Base-by-base conservation (phyloP, 1,140 invertebrate species). In the Trachymyrmex septentrionalis region DNA sequence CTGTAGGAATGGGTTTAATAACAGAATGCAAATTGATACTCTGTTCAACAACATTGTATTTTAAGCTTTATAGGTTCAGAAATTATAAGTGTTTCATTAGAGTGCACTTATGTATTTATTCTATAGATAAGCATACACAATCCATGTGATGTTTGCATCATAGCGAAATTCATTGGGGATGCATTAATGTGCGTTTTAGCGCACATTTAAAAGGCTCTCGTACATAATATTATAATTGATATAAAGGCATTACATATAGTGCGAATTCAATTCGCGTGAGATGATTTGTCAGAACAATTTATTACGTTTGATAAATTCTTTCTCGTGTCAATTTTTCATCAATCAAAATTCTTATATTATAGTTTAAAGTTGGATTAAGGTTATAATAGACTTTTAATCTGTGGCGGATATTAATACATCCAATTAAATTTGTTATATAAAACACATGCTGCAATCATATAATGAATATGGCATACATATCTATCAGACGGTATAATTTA, bases 11-110 rank as follows among this genome's bases (percentile, higher is more conserved):
- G 66, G 87, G 89, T 86, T 87, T 85, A 87, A 89, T 89, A 89
- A 91, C 69, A 72, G 84, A 34, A 91, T 30, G 82, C 67, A 66
- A 67, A 21, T 21, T 75, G 19, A 77, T 86, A 55, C 82, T 91
- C 71, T 76, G 85, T 89, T 90, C 88, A 91, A 91, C 87, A 88
- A 88, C 85, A 87, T 85, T 91, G 89, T 91, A 91, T 91, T 91
- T 91, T 80, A 86, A 90, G 85, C 63, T 61, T 85, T 86, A 87
- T 87, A 89, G 89, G 16, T 85, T 90, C 64, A 87, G 67, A 91
- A 91, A 90, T 87, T 81, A 91, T 86, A 86, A 89, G 78, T 90
- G 61, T 91, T 88, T 59, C n/a, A 72, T 91, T 78, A 75, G 85
- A 77, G 89, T 91, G 90, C 87, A 87, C 71, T 91, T 91, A 90